A percentile compares a stretch with the other conserved stretches of the same genome.
Conservation (phyloP, 1,140 invertebrate species). For the Bombus sibiricus region DNA sequence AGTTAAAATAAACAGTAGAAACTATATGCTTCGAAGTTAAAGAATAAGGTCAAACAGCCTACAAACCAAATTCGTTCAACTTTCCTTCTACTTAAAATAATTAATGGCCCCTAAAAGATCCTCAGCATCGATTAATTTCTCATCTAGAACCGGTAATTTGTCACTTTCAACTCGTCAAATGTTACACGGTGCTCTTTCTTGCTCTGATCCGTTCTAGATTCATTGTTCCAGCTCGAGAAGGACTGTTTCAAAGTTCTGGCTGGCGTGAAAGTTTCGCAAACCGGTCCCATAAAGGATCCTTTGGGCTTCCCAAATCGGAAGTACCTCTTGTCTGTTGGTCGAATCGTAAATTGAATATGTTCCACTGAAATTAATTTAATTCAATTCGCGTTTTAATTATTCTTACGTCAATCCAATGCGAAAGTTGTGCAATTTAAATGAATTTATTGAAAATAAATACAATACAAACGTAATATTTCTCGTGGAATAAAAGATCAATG, state of each 20-base stretch:
- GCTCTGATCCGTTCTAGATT: background rate
- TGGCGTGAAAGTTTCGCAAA: constrained; percentile 17
- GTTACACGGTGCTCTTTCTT: background rate
- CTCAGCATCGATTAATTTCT: background rate
- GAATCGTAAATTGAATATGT: background rate
- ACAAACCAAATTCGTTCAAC: background rate
- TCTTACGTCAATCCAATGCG: background rate
- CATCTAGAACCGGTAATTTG: background rate
- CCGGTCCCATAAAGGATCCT: constrained; percentile 10
- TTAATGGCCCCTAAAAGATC: background rate
- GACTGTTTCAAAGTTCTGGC: background rate
- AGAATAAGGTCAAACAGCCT: background rate
- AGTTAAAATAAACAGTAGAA: too few relatives aligned
- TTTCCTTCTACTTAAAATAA: background rate
- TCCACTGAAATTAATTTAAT: background rate
- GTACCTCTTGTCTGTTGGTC: background rate
- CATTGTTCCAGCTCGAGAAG: background rate
- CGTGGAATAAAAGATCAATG: background rate
- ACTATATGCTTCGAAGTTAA: too few relatives aligned
- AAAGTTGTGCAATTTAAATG: background rate
- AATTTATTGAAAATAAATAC: background rate
- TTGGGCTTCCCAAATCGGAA: background rate
- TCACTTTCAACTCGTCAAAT: background rate
- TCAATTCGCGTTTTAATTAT: background rate
- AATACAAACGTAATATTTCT: background rate